Percentiles rank a stretch among this genome's conserved stretches.
phyloP scores from a whole-genome alignment of 2,888 invertebrate species.

The Lissocephala sabroskyi region DNA sequence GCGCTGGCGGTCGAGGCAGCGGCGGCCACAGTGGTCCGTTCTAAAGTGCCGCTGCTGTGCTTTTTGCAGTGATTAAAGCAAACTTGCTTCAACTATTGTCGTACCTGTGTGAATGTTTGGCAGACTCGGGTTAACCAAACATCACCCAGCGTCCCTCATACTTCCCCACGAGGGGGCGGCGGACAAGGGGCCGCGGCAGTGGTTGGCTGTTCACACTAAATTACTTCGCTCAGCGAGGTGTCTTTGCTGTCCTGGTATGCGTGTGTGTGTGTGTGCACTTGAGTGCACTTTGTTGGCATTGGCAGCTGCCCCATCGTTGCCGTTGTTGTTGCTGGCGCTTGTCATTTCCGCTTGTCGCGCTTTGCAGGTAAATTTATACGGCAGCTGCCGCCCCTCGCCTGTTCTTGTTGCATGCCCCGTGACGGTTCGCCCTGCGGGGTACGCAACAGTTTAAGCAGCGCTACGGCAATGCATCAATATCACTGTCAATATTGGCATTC shows the following conservation, averaged over 20 bases:
- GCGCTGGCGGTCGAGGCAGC: too few species aligned
- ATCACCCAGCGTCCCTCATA: too few species aligned
- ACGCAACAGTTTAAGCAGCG: slow-evolving; percentile 43
- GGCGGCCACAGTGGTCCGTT: slow-evolving; percentile 15
- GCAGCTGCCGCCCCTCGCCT: not conserved
- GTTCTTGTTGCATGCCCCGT: too few species aligned
- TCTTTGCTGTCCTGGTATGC: slow-evolving; percentile 8
- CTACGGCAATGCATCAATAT: slow-evolving; percentile 50
- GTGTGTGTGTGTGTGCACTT: not conserved
- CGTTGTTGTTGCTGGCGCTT: slow-evolving; percentile 13
- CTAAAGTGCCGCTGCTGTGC: slow-evolving; percentile 47
- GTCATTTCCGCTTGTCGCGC: slow-evolving; percentile 47
- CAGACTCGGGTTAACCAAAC: slow-evolving; percentile 45
- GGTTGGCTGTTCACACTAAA: slow-evolving; percentile 21
- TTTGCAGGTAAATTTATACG: not conserved
- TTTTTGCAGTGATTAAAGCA: slow-evolving; percentile 63
- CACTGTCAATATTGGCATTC: slow-evolving; percentile 46
- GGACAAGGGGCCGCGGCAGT: too few species aligned
- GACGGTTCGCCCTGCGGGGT: slow-evolving; percentile 15
- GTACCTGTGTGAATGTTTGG: slow-evolving; percentile 11
- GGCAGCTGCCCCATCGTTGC: not conserved
- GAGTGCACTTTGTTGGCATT: slow-evolving; percentile 5
- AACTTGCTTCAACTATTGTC: slow-evolving; percentile 54
- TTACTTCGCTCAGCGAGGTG: slow-evolving; percentile 17
- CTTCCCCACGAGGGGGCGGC: too few species aligned